These are phyloP conservation scores for Homarus americanus DNA, from an alignment of 1,140 invertebrate genomes.

Conservation along the genomic window DNA sequence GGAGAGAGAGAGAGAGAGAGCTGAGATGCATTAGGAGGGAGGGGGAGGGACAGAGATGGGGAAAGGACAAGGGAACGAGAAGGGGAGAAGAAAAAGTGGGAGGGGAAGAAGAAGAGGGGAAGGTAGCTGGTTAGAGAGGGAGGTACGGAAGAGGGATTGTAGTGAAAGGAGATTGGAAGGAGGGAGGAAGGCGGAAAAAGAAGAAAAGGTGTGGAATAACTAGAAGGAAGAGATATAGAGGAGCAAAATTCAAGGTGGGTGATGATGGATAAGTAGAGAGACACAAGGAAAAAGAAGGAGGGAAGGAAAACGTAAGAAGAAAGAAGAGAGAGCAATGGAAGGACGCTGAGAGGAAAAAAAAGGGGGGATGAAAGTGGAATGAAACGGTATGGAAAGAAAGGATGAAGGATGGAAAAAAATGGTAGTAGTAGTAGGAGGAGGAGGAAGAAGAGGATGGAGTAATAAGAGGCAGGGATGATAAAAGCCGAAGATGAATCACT, in stretches of 20 bases:
- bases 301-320: neutral
- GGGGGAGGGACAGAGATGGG: neutral
- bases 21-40: neutral
- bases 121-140: neutral
- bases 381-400: too few relatives aligned
- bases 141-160: neutral
- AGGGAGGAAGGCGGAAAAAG: constrained; percentile 1
- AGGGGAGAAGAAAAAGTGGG: neutral
- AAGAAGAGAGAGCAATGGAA: neutral
- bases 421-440: too few relatives aligned
- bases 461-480: too few relatives aligned
- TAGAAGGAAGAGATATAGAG: neutral
- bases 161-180: neutral
- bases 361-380: too few relatives aligned
- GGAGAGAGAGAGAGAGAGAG: neutral
- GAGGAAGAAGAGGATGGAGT: too few relatives aligned
- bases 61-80: neutral
- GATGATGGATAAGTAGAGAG: neutral
- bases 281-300: neutral
- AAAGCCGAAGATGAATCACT: too few relatives aligned
- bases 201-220: neutral
- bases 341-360: neutral
- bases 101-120: neutral
- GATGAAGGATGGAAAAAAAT: neutral
- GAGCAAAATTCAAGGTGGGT: neutral